phyloP scores from a whole-genome alignment of 2,888 invertebrate genomes.

The Epistrophella euchroma region DNA sequence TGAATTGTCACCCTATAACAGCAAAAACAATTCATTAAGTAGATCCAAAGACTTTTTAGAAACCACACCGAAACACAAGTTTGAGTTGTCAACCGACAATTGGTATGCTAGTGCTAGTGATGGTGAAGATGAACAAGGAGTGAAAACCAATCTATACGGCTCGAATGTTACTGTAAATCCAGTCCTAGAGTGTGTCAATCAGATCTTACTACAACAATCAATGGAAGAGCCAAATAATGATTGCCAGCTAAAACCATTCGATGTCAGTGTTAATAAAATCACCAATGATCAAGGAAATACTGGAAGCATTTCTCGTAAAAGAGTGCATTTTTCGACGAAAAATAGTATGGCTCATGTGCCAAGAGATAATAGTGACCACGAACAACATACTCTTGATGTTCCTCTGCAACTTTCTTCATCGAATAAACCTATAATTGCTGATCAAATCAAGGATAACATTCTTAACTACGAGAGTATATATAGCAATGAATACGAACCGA shows the following conservation, averaged over 20 bases:
- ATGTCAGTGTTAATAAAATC: constrained; percentile 65
- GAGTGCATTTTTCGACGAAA: constrained; percentile 87
- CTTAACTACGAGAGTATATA: constrained; percentile 87
- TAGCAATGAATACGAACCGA: constrained; percentile 90
- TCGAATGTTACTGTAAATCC: constrained; percentile 89
- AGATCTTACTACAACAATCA: constrained; percentile 90
- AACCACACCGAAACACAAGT: constrained; percentile 82
- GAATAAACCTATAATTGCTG: constrained; percentile 56
- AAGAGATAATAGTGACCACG: constrained; percentile 80
- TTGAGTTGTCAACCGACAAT: constrained; percentile 86
- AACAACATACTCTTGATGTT: constrained; percentile 63
- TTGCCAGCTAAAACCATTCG: neutral
- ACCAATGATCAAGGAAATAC: constrained; percentile 57
- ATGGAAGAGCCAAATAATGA: constrained; percentile 84
- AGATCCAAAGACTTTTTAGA: constrained; percentile 81
- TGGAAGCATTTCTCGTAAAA: constrained; percentile 83
- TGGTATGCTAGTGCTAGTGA: constrained; percentile 93
- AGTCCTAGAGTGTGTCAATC: constrained; percentile 93
- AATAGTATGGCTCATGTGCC: constrained; percentile 86
- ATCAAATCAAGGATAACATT: constrained; percentile 83
- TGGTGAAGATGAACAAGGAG: constrained; percentile 86
- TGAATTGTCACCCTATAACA: constrained; percentile 66
- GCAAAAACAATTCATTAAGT: constrained; percentile 78
- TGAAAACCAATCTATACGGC: constrained; percentile 80
- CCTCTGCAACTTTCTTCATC: constrained; percentile 43